Base-by-base conservation (phyloP, 2,888 invertebrate species). In the Troides helena region DNA sequence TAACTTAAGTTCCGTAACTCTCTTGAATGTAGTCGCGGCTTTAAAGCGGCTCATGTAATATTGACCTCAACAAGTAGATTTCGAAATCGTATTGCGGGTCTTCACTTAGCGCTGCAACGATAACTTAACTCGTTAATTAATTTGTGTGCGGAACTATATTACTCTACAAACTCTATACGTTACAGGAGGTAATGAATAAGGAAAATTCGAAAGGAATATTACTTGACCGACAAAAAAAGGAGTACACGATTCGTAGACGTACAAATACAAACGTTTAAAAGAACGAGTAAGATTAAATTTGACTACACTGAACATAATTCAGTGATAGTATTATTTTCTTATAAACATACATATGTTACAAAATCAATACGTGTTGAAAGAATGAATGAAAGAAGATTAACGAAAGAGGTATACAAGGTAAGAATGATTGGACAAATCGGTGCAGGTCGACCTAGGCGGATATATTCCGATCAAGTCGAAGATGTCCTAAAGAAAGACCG, bases 61-160 rank as follows among this genome's bases (percentile, higher is more conserved):
- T 63, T 67, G 67, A 70, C 70, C 53, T 67, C 66, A 62, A 65
- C 69, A 62, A 65, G 69, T 69, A 56, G 43, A 56, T 70, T 66
- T 70, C 67, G 67, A 70, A 66, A 70, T 70, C 53, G 62, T 63
- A 67, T 60, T 70, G 67, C 70, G 63, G 59, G 30, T 63, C 72
- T 69, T 72, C 73, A 75, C 74, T 81, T 81, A 78, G 74, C 81
- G 76, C 69, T 72, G 71, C 71, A 72, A 71, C 69, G 81, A 75
- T 81, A 81, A 81, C 74, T 79, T 73, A 30, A 68, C 65, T 57
- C 61, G 81, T 77, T 80, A 81, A 81, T 81, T 81, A 80, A 78
- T 80, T 78, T 80, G 77, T 81, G 74, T 80, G 74, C 65, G 58
- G 64, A 69, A 71, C 69, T 66, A 58, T 68, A 62, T 72, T 66